Evolutionary conservation across 2,797 vertebrate genomes (phyloP).

Genomic region (Acanthiza pusilla): DNA sequence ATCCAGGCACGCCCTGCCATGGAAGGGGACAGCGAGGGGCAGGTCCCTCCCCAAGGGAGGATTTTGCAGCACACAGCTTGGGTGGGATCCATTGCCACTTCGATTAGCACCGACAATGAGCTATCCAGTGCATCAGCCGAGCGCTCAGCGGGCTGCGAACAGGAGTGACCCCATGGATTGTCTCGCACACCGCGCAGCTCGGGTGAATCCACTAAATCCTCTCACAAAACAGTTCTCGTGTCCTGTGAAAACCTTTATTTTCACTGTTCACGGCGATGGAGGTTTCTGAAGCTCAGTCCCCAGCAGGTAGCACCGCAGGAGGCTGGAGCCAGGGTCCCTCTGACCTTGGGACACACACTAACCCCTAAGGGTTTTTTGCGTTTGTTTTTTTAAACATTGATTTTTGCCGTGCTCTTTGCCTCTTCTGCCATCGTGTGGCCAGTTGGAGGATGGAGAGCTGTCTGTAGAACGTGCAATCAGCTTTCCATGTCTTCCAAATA

Average conservation of each 20-base stretch:
- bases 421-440: constrained; percentile 50
- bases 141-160: neutral
- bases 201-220: neutral
- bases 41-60: too few species aligned
- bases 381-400: accelerated
- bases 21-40: accelerated
- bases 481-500: accelerated
- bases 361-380: neutral
- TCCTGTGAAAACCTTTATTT: neutral
- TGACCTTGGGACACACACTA: accelerated
- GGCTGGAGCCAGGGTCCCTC: accelerated
- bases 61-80: neutral
- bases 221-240: accelerated
- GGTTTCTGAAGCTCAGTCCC: neutral
- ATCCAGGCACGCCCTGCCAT: accelerated
- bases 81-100: accelerated
- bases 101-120: neutral
- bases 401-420: neutral
- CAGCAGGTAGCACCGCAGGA: neutral
- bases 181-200: accelerated
- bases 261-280: accelerated
- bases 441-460: neutral
- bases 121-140: neutral
- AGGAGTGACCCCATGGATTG: accelerated
- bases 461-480: accelerated